Conservation (phyloP, 2,113 vertebrate species). For the Nipponia nippon region DNA sequence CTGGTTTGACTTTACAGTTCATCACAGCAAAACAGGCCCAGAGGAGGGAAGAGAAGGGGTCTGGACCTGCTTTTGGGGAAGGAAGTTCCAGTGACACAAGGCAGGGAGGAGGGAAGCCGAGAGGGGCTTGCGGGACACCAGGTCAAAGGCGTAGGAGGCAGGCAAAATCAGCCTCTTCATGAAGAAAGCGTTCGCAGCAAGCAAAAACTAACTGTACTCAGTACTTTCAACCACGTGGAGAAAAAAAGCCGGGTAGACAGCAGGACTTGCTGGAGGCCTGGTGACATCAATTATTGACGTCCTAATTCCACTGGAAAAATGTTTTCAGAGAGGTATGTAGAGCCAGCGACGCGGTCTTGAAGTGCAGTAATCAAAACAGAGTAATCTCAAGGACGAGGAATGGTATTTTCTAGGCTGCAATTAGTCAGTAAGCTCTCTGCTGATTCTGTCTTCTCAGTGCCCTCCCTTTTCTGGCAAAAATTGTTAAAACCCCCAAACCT, state of each 20-base stretch:
- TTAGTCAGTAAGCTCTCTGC: slow-evolving; percentile 19
- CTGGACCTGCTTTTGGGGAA: neutral
- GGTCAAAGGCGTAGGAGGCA: neutral
- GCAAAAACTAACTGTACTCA: neutral
- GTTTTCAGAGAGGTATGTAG: neutral
- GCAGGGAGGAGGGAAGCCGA: neutral
- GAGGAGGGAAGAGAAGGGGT: neutral
- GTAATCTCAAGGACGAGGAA: neutral
- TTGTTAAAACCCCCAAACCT: neutral
- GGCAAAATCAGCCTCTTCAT: neutral
- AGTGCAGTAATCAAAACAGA: slow-evolving; percentile 3
- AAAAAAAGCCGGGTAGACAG: neutral
- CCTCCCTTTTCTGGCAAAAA: neutral
- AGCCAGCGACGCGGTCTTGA: neutral
- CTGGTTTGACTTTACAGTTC: neutral
- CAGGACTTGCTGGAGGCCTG: neutral
- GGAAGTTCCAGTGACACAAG: neutral
- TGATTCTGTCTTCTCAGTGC: neutral
- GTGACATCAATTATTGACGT: neutral
- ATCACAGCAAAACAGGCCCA: neutral
- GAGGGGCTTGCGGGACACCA: neutral
- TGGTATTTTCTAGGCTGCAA: slow-evolving; percentile 1
- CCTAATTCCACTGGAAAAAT: neutral
- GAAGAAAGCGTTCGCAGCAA: neutral
- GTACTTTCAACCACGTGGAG: neutral